Evolutionary conservation across 2,113 vertebrate species (phyloP).

Genomic region (Nettapus auritus): DNA sequence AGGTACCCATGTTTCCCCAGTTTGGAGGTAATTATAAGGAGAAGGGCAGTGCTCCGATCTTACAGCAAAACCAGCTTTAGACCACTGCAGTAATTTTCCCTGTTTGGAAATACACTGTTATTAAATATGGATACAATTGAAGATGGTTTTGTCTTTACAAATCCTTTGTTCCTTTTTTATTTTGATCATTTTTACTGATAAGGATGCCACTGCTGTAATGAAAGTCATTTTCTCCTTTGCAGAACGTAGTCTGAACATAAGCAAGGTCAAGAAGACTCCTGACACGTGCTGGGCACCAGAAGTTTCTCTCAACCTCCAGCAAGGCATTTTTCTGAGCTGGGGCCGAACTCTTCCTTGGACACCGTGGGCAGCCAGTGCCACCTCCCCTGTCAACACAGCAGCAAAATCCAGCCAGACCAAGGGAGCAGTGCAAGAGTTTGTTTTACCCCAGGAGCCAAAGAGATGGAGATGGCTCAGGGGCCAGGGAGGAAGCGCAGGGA

Average conservation of each 20-base stretch:
- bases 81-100: neutral
- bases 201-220: neutral
- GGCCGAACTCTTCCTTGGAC: neutral
- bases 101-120: neutral
- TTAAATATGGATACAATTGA: neutral
- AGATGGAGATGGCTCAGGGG: neutral
- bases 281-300: neutral
- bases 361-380: fast-evolving
- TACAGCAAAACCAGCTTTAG: too few species aligned
- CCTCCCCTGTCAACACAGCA: neutral
- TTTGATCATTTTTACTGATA: neutral
- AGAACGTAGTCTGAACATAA: neutral
- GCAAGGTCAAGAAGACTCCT: neutral
- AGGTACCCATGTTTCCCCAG: neutral
- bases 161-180: neutral
- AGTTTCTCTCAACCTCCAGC: neutral
- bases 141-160: neutral
- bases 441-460: neutral
- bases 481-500: fast-evolving
- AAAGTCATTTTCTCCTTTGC: neutral
- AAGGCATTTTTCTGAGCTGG: neutral
- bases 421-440: fast-evolving
- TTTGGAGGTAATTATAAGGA: neutral
- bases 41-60: neutral
- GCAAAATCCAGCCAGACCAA: neutral